Base-by-base conservation (phyloP, 2,113 vertebrate genomes). In the Hyperoodon ampullatus region DNA sequence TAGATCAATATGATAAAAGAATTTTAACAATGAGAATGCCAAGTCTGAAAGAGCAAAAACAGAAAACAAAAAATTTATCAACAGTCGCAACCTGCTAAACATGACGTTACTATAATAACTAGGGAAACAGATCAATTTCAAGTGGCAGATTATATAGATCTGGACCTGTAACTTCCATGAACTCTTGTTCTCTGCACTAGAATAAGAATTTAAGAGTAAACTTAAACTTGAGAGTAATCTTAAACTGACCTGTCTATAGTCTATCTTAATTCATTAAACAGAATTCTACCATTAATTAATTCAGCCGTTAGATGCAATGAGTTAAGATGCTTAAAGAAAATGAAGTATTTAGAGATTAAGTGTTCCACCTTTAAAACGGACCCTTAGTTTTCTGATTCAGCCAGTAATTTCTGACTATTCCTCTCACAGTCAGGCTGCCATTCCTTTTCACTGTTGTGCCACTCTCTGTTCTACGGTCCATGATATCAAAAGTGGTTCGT, bases 401-500 rank as follows among this genome's bases (percentile, higher is more conserved):
- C 82, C 97, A 30, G 4, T 88, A 84, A 77, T 9, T 83, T 75
- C 53, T 14, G 2, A 58, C 89, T 33, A 0, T 92, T 47, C 96
- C 90, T 97, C 72, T 98, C 97, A 24, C 98, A 99, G 99, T 99
- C 82, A 98, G 99, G 95, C 53, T 99, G 47, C 99, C 99, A 0
- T 98, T 99, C 97, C 96, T 99, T 5, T 97, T 99, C 58, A 96
- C 98, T 19, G 88, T 99, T 53, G 99, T 99, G 99, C 99, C 99
- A 0, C 97, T 99, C 70, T 99, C 99, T 13, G 98, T 99, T 68
- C 97, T 99, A 44, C 99, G 99, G 26, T 99, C 99, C 91, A 99
- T 99, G 99, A 98, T 99, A 98, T 99, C 99, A 24, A 99, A 99
- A 98, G 98, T 99, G 88, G 98, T 99, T 98, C 98, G 98, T 74